A percentile compares a stretch with the other conserved stretches of the same genome.
Evolutionary conservation across 2,888 invertebrate species (phyloP).

Genomic region (Melieria omissa): DNA sequence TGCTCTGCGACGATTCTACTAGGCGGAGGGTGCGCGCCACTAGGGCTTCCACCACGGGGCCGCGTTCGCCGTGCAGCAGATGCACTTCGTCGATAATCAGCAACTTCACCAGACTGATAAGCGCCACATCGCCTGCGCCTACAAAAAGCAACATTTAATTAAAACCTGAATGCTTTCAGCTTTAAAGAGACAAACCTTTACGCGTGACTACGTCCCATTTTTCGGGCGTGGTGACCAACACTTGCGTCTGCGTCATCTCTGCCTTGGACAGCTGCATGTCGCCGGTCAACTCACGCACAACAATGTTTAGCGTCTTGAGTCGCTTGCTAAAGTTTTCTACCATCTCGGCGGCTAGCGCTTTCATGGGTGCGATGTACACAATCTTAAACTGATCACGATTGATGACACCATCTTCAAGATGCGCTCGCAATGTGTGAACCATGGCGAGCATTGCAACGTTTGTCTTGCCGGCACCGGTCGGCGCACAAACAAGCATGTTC

Average conservation of each 20-base stretch:
- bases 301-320: conserved; percentile 79
- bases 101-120: conserved; percentile 90
- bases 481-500: conserved; percentile 97
- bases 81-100: conserved; percentile 98
- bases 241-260: conserved; percentile 95
- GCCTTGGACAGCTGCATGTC: conserved; percentile 97
- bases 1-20: conserved; percentile 89
- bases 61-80: conserved; percentile 94
- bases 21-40: conserved; percentile 95
- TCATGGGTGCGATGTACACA: conserved; percentile 99
- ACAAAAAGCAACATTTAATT: conserved; percentile 17
- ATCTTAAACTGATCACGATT: conserved; percentile 96
- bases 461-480: conserved; percentile 99
- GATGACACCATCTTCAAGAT: conserved; percentile 83
- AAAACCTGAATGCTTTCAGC: background rate
- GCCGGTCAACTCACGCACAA: conserved; percentile 93
- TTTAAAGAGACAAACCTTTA: conserved; percentile 70
- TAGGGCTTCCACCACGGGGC: conserved; percentile 96
- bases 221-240: conserved; percentile 98
- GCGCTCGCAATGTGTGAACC: conserved; percentile 88
- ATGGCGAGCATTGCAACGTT: conserved; percentile 96
- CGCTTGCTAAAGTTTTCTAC: conserved; percentile 90
- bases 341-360: conserved; percentile 99
- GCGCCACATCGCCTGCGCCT: conserved; percentile 84
- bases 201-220: conserved; percentile 99